Conservation (phyloP, 2,888 invertebrate genomes). For the Antheraea yamamai region DNA sequence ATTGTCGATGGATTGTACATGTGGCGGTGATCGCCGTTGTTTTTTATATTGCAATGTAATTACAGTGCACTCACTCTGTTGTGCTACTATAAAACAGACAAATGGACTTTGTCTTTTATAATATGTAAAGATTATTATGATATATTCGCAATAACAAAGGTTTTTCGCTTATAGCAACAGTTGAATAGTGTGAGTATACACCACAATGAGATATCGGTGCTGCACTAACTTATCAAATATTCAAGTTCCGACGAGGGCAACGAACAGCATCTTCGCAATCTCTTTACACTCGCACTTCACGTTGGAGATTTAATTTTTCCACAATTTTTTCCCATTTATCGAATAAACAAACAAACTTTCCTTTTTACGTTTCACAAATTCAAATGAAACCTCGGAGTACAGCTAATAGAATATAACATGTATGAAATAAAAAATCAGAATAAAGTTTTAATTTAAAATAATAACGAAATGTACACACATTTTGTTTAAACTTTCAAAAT, state of each 20-base stretch:
- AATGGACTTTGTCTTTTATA: too few species aligned
- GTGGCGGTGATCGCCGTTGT: too few species aligned
- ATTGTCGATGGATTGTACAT: too few species aligned
- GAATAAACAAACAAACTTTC: not conserved
- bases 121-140: not conserved
- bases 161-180: not conserved
- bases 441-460: not conserved
- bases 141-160: not conserved
- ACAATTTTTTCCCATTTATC: not conserved
- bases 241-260: not conserved
- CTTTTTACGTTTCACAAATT: not conserved
- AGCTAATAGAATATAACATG: too few species aligned
- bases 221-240: slow-evolving; percentile 1
- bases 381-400: not conserved
- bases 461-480: not conserved
- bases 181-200: not conserved
- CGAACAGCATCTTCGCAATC: not conserved
- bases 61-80: too few species aligned
- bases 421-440: not conserved
- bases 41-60: too few species aligned
- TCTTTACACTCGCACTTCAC: not conserved
- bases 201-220: not conserved
- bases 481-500: not conserved
- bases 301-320: not conserved
- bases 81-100: too few species aligned